Evolutionary conservation across 1,140 invertebrate species (phyloP).

Genomic region (Bombus confusus): DNA sequence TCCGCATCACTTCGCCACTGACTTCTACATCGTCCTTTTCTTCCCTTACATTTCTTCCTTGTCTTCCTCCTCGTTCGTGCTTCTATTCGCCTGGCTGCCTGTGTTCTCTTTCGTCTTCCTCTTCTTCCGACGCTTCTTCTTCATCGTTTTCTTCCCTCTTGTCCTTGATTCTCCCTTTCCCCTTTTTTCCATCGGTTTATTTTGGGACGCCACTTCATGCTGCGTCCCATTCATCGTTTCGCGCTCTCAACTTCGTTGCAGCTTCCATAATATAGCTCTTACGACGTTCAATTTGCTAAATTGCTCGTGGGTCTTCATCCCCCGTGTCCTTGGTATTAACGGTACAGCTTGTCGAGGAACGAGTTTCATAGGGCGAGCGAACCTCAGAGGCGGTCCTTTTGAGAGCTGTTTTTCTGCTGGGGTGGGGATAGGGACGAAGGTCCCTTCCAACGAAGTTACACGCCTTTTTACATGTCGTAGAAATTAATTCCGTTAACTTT

Average conservation of each 20-base stretch:
- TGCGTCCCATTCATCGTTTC: background rate
- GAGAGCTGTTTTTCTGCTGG: background rate
- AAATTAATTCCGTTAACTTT: background rate
- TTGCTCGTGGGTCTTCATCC: background rate
- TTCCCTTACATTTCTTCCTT: slow-evolving; percentile 29
- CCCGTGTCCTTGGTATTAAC: background rate
- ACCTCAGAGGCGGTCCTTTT: slow-evolving; percentile 13
- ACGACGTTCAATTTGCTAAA: slow-evolving; percentile 9
- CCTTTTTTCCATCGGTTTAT: slow-evolving; percentile 1
- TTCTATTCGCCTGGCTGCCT: background rate
- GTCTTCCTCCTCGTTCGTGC: background rate
- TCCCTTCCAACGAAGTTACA: background rate
- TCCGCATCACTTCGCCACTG: background rate
- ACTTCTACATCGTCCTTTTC: background rate
- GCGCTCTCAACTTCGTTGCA: background rate
- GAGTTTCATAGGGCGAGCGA: slow-evolving; percentile 8
- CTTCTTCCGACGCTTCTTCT: background rate
- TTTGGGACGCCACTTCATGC: slow-evolving; percentile 22
- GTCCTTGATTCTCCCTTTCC: background rate
- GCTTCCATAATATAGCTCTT: background rate
- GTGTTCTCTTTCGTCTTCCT: slow-evolving; percentile 7
- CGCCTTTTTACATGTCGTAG: too few relatives aligned
- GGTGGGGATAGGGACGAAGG: background rate
- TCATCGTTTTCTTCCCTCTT: background rate
- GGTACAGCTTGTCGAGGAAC: slow-evolving; percentile 5